These are phyloP conservation scores for Pluvialis apricaria DNA, from an alignment of 2,113 vertebrate genomes.

Conservation along the genomic window DNA sequence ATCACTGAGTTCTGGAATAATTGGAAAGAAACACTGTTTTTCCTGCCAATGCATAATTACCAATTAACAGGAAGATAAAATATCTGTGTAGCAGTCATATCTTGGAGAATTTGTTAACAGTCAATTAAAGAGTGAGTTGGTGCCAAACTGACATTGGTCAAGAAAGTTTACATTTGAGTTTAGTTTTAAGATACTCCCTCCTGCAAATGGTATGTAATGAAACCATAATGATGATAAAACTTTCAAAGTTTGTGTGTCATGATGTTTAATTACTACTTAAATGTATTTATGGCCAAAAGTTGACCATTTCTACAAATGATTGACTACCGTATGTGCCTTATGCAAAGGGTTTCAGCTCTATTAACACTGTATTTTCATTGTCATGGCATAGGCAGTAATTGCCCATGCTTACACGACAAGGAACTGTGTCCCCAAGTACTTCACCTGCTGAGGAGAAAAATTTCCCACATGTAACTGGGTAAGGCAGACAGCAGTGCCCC, in stretches of 20 bases:
- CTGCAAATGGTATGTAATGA: not conserved
- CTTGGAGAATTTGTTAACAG: conserved; percentile 75
- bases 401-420: not conserved
- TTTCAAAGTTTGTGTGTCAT: not conserved
- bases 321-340: not conserved
- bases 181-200: conserved; percentile 11
- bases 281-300: not conserved
- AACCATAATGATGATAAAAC: not conserved
- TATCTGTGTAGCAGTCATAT: conserved; percentile 67
- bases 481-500: not conserved
- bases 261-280: not conserved
- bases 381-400: conserved; percentile 1
- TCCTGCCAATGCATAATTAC: conserved; percentile 79
- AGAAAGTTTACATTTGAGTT: conserved; percentile 66
- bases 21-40: conserved; percentile 75
- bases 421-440: not conserved
- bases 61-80: conserved; percentile 78
- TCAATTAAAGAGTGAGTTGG: conserved; percentile 71
- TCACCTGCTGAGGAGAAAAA: not conserved
- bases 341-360: not conserved
- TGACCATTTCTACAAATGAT: not conserved
- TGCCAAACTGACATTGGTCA: conserved; percentile 69
- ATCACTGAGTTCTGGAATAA: conserved; percentile 74
- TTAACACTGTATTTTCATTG: conserved; percentile 38
- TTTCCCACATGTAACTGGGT: not conserved